Evolutionary conservation across 2,113 vertebrate genomes (phyloP).

Genomic region (Falcunculus frontatus): DNA sequence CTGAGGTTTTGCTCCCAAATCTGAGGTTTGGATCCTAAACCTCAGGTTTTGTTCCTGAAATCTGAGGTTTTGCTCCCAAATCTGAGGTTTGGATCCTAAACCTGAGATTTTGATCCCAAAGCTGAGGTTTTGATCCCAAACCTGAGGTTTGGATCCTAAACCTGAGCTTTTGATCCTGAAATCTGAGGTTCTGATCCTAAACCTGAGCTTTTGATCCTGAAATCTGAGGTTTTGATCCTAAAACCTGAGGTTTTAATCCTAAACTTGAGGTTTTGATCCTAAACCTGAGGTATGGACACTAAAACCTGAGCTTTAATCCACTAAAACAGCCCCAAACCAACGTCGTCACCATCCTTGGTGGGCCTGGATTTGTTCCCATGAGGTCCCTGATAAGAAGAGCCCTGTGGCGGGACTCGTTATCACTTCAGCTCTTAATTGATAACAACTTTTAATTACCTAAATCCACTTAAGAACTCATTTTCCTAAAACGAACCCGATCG

Average conservation of each 20-base stretch:
- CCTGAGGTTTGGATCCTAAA: rapidly evolving
- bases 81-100: rapidly evolving
- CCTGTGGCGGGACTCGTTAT: neutral
- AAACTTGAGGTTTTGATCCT: neutral
- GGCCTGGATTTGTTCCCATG: rapidly evolving
- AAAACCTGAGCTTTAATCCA: neutral
- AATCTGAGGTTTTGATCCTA: neutral
- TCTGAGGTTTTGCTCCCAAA: neutral
- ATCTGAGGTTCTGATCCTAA: neutral
- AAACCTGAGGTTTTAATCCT: neutral
- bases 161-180: rapidly evolving
- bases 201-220: neutral
- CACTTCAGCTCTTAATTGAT: neutral
- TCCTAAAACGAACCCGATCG: neutral
- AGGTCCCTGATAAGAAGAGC: neutral
- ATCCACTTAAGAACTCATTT: neutral
- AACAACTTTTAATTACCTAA: slow-evolving; percentile 2
- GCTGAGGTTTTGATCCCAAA: rapidly evolving
- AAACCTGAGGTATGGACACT: neutral
- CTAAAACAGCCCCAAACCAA: neutral
- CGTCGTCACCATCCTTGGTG: rapidly evolving
- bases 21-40: rapidly evolving
- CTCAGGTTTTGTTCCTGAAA: neutral
- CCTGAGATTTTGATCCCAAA: rapidly evolving
- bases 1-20: rapidly evolving